These are phyloP conservation scores for Melieria crassipennis DNA, from an alignment of 2,888 invertebrate genomes.

Conservation along the genomic window DNA sequence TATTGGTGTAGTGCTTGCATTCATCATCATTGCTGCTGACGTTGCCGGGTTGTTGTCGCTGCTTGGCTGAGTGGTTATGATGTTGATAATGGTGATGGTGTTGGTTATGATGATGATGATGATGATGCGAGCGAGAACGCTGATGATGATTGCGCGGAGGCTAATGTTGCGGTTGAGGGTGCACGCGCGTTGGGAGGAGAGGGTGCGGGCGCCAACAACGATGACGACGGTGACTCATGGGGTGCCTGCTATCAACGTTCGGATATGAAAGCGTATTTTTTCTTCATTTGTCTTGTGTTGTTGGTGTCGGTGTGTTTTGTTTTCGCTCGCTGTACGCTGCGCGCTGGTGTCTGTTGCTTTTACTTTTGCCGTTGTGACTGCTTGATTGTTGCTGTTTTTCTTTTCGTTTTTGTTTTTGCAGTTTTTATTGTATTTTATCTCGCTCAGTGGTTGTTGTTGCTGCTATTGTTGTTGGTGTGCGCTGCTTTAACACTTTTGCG, in stretches of 20 bases:
- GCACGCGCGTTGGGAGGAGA: too few relatives aligned
- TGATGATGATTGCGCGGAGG: too few relatives aligned
- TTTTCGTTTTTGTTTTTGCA: neutral
- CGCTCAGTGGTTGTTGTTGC: neutral
- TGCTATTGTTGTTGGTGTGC: too few relatives aligned
- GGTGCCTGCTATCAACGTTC: conserved; percentile 8
- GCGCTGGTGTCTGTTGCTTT: neutral
- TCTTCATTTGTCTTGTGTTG: too few relatives aligned
- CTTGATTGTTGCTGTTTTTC: neutral
- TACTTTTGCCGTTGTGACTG: neutral
- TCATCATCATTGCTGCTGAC: neutral
- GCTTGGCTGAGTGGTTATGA: neutral
- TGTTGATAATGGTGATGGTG: conserved; percentile 13
- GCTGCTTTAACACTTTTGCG: neutral
- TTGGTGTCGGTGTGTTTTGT: neutral
- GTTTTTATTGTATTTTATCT: conserved; percentile 1
- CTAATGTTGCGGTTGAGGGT: too few relatives aligned
- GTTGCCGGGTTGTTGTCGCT: neutral
- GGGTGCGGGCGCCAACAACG: too few relatives aligned
- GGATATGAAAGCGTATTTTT: conserved; percentile 4
- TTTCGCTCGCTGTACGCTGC: neutral
- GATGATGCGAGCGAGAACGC: neutral
- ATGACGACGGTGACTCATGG: conserved; percentile 30
- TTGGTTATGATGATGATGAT: conserved; percentile 1
- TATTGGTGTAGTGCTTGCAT: neutral